These are phyloP conservation scores for Astropecten irregularis DNA, from an alignment of 53 echinoderm and acorn worm species.

Conservation along the genomic window DNA sequence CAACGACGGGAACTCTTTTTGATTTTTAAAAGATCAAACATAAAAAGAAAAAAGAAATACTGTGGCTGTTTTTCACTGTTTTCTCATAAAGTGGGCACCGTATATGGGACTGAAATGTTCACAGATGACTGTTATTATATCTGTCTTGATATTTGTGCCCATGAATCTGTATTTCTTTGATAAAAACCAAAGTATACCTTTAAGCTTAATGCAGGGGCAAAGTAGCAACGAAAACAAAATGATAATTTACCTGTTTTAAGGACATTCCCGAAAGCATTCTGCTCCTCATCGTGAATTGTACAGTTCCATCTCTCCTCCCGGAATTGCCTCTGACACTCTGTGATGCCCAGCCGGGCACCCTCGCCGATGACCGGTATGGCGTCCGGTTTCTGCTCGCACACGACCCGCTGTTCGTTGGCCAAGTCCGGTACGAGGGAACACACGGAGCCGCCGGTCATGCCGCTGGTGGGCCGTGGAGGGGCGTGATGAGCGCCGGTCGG, in stretches of 20 bases:
- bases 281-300: conserved; percentile 62
- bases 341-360: conserved; percentile 83
- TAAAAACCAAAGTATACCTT: no score
- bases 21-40: no score
- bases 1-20: no score
- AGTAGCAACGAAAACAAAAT: no score
- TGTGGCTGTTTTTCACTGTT: no score
- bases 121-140: no score
- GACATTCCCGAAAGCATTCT: conserved; percentile 80
- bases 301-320: conserved; percentile 93
- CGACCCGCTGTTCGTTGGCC: conserved; percentile 68
- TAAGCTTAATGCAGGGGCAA: no score
- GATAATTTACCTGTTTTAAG: conserved; percentile 69
- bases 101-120: no score
- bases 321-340: conserved; percentile 92
- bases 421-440: conserved; percentile 58
- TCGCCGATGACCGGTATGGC: conserved; percentile 76
- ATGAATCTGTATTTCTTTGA: no score
- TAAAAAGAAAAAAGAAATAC: no score
- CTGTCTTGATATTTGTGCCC: no score
- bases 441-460: not conserved
- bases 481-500: not conserved
- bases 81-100: no score
- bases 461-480: not conserved
- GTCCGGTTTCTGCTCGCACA: conserved; percentile 68